Evolutionary conservation across 1,140 invertebrate genomes (phyloP).

Genomic region (Calycopis cecrops): DNA sequence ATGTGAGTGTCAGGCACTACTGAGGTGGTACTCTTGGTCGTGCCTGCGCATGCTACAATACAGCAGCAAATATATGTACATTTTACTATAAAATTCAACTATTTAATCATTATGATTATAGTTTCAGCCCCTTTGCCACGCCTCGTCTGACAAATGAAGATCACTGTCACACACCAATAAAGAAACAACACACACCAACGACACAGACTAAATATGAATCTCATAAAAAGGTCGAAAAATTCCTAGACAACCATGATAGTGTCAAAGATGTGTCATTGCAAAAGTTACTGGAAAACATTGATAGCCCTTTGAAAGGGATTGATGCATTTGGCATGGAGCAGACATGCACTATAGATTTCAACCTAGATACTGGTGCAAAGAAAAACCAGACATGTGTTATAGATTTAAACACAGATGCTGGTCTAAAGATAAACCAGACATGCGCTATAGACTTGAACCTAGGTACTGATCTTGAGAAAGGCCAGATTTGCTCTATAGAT

Average conservation of each 20-base stretch:
- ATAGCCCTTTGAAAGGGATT: background rate
- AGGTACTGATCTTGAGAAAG: background rate
- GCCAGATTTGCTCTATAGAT: conserved; percentile 34
- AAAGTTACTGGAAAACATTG: background rate
- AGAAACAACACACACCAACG: conserved; percentile 16
- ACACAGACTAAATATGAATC: conserved; percentile 17
- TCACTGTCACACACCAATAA: conserved; percentile 34
- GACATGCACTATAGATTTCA: too few species aligned
- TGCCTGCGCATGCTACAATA: too few species aligned
- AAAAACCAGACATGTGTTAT: too few species aligned
- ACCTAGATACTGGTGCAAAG: too few species aligned
- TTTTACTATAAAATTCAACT: background rate
- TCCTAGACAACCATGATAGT: background rate
- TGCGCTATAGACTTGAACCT: too few species aligned
- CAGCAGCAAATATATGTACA: too few species aligned
- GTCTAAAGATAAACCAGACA: too few species aligned
- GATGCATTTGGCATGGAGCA: background rate
- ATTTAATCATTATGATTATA: conserved; percentile 17
- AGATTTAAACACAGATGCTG: too few species aligned
- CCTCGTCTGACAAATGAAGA: conserved; percentile 38
- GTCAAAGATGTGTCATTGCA: conserved; percentile 1
- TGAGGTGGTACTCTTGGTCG: too few species aligned
- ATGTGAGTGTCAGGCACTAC: too few species aligned
- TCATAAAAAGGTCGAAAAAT: background rate
- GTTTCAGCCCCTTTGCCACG: conserved; percentile 56